phyloP scores from a whole-genome alignment of 2,888 invertebrate genomes.

The Antitype chi region DNA sequence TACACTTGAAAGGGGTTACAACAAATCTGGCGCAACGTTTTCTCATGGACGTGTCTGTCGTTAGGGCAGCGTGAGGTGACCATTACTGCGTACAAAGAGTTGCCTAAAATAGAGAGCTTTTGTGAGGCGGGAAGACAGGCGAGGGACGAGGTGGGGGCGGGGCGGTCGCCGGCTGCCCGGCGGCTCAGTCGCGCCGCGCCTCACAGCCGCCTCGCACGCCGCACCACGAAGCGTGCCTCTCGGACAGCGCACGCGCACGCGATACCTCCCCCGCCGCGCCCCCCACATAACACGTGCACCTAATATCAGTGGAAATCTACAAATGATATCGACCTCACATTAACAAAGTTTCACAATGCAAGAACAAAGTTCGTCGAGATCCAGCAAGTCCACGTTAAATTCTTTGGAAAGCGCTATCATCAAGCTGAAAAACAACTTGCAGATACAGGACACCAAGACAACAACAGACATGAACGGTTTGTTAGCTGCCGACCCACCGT shows the following conservation, averaged over 20 bases:
- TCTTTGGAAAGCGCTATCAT: constrained; percentile 90
- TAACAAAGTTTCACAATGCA: constrained; percentile 82
- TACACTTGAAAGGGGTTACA: constrained; percentile 88
- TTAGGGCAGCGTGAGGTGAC: constrained; percentile 91
- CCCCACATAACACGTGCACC: constrained; percentile 81
- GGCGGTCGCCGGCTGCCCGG: constrained; percentile 87
- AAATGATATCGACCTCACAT: constrained; percentile 67
- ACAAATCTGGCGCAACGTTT: constrained; percentile 89
- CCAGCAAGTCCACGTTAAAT: constrained; percentile 87
- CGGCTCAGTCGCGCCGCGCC: constrained; percentile 89
- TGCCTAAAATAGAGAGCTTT: constrained; percentile 91
- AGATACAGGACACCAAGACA: constrained; percentile 87
- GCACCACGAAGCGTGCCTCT: constrained; percentile 77
- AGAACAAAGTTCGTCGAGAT: constrained; percentile 88
- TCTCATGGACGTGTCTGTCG: constrained; percentile 90
- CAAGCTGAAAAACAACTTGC: constrained; percentile 89
- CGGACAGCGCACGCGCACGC: constrained; percentile 85
- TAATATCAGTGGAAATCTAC: constrained; percentile 65
- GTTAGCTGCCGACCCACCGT: constrained; percentile 80
- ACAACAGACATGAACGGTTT: constrained; percentile 84
- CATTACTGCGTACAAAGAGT: constrained; percentile 90
- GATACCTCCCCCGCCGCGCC: constrained; percentile 81
- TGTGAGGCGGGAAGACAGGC: constrained; percentile 87
- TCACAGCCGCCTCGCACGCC: constrained; percentile 88
- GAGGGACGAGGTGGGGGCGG: constrained; percentile 85